Evolutionary conservation across 1,140 invertebrate species (phyloP), one percentile per base, ranked within the genome.

Genomic region (Drosophila serrata): DNA sequence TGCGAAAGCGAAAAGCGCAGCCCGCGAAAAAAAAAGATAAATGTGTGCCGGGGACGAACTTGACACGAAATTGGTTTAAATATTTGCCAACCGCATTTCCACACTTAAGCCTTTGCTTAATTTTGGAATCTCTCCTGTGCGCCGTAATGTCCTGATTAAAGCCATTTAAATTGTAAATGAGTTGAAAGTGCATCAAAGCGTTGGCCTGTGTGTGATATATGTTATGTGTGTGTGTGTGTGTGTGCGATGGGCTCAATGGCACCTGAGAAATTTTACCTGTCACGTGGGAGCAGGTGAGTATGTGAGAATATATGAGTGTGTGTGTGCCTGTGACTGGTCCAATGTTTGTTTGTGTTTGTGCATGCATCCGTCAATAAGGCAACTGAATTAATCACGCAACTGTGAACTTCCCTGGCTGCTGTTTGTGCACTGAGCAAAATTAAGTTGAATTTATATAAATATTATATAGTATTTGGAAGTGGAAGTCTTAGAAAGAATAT

Each of bases 361-460:
- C 40, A 62, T 77, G 70, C 68, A 75, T 53, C 75, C 77, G 67
- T 85, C 75, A 81, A 79, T 75, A 81, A 75, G 42, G 69, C 70
- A 85, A 67, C 22, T 75, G 69, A 72, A 90, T 85, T 87, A 86
- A 79, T 86, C 59, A 86, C 82, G 82, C 82, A 87, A 42, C 77
- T 68, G 42, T 81, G 82, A 63, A 79, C 69, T 42, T 59, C 11
- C 27, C 37, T 63, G 51, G n/a, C 12, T 22, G 43, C 37, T 45
- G 46, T 19, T 37, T 55, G 13, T 43, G 31, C 59, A 45, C 37
- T 5, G 17, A 6, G 2, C 29, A 43, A 65, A 27, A 9, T 27
- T 8, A 15, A 2, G 43, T 19, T 3, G 19, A 0, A 7, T 24
- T 45, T 45, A n/a, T 13, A 0, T 7, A 0, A 4, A 6, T 12